phyloP scores from a whole-genome alignment of 2,888 invertebrate genomes.

The Iphiclides podalirius region DNA sequence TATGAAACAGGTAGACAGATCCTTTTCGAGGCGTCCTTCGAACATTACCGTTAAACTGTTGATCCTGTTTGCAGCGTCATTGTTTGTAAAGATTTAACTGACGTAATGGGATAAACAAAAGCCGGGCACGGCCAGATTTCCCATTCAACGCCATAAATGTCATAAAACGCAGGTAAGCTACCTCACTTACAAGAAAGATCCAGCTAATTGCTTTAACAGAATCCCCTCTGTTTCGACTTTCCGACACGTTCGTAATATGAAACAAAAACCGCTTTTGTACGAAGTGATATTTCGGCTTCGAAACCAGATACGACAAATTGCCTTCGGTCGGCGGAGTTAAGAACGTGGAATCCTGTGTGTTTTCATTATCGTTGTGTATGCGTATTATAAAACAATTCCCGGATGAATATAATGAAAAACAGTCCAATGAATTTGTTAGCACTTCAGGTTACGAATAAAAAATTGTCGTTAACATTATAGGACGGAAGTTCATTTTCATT shows the following conservation, averaged over 20 bases:
- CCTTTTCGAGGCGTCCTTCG: constrained; percentile 46
- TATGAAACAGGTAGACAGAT: constrained; percentile 50
- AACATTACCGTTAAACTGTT: constrained; percentile 63
- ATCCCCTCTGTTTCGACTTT: constrained; percentile 41
- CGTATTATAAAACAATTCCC: too few relatives aligned
- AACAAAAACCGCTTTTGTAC: constrained; percentile 37
- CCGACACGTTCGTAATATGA: constrained; percentile 44
- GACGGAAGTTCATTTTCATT: not conserved
- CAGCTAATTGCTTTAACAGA: constrained; percentile 58
- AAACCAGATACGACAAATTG: constrained; percentile 35
- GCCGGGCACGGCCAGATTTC: constrained; percentile 38
- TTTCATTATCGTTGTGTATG: not conserved
- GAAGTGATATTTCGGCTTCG: constrained; percentile 30
- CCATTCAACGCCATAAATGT: constrained; percentile 46
- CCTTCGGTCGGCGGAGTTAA: constrained; percentile 29
- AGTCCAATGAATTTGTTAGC: too few relatives aligned
- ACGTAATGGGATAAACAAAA: constrained; percentile 74
- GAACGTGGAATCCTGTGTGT: constrained; percentile 23
- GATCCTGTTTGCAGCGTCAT: constrained; percentile 56
- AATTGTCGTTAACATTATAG: too few relatives aligned
- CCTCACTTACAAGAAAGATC: constrained; percentile 65
- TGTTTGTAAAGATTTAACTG: constrained; percentile 54
- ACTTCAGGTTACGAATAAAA: too few relatives aligned
- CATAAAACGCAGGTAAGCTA: constrained; percentile 74
- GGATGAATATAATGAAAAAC: too few relatives aligned